A percentile compares a stretch with the other conserved stretches of the same genome.
phyloP scores from a whole-genome alignment of 2,113 vertebrate species.

The Cheirogaleus medius region DNA sequence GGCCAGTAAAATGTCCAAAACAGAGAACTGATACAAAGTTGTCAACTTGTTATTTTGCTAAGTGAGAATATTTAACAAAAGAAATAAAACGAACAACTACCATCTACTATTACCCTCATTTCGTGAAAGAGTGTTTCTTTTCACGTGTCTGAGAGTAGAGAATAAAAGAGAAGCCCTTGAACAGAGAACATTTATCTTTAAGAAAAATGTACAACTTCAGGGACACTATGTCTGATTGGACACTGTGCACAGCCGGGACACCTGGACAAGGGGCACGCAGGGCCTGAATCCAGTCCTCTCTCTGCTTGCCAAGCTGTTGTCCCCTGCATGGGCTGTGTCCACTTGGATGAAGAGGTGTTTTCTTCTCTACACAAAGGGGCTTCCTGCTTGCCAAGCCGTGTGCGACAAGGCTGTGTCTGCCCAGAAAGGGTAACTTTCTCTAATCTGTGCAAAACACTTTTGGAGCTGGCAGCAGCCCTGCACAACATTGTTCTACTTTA shows the following conservation, averaged over 20 bases:
- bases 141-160: not conserved
- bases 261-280: not conserved
- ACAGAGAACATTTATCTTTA: not conserved
- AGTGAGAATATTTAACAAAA: not conserved
- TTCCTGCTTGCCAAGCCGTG: not conserved
- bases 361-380: not conserved
- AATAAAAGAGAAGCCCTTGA: not conserved
- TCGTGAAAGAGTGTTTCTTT: not conserved
- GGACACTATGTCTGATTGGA: not conserved
- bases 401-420: not conserved
- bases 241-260: not conserved
- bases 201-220: not conserved
- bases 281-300: not conserved
- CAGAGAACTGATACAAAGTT: not conserved
- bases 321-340: not conserved
- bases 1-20: not conserved
- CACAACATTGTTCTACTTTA: not conserved
- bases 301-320: not conserved
- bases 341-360: not conserved
- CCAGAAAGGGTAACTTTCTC: not conserved
- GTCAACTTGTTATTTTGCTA: conserved; percentile 20
- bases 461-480: not conserved
- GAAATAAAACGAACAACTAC: not conserved
- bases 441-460: not conserved
- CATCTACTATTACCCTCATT: not conserved